Conservation (phyloP, 2,888 invertebrate genomes). For the Coremacera marginata region DNA sequence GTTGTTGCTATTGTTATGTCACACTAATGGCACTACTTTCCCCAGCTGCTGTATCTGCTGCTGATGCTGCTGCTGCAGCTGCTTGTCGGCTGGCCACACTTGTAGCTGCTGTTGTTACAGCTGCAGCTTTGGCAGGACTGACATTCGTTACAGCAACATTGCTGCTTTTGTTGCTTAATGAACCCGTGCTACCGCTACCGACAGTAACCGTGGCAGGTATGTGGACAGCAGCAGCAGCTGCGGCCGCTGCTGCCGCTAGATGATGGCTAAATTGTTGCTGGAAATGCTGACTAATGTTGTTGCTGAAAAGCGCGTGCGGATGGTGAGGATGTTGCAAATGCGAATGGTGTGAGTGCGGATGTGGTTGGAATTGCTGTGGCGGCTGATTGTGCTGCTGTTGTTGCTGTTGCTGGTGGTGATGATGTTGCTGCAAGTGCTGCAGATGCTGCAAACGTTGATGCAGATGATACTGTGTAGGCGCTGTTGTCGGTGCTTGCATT, state of each 20-base stretch:
- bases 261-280: slow-evolving; percentile 64
- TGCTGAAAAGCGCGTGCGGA: slow-evolving; percentile 52
- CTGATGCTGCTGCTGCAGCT: slow-evolving; percentile 30
- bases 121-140: neutral
- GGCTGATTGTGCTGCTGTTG: slow-evolving; percentile 28
- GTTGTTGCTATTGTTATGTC: slow-evolving; percentile 58
- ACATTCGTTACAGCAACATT: slow-evolving; percentile 43
- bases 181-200: slow-evolving; percentile 44
- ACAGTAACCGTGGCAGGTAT: slow-evolving; percentile 42
- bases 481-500: slow-evolving; percentile 25
- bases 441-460: slow-evolving; percentile 38
- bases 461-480: slow-evolving; percentile 31
- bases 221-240: slow-evolving; percentile 45
- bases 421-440: slow-evolving; percentile 40
- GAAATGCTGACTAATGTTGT: slow-evolving; percentile 63
- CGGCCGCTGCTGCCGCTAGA: slow-evolving; percentile 52
- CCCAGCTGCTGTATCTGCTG: slow-evolving; percentile 42
- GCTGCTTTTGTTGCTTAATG: slow-evolving; percentile 43
- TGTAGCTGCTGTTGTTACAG: neutral
- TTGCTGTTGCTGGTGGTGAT: slow-evolving; percentile 33
- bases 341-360: slow-evolving; percentile 22
- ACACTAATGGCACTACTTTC: slow-evolving; percentile 68
- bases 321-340: slow-evolving; percentile 36
- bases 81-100: slow-evolving; percentile 31
- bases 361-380: slow-evolving; percentile 38